Evolutionary conservation across 2,888 invertebrate genomes (phyloP).

Genomic region (Agonopterix arenella): DNA sequence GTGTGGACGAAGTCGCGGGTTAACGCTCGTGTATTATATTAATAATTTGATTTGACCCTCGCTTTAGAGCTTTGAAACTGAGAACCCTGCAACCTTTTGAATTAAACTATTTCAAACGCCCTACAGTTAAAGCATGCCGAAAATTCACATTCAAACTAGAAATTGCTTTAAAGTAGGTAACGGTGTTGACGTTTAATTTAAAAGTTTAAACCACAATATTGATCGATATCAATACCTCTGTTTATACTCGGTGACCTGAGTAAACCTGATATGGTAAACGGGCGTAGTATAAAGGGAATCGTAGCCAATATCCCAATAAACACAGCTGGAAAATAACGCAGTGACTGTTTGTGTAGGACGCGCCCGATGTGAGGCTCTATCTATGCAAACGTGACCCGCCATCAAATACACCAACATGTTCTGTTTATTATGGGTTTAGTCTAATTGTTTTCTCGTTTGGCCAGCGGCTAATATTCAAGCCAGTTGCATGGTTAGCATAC

Average conservation of each 20-base stretch:
- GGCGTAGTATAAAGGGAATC: conserved; percentile 10
- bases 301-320: conserved; percentile 17
- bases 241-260: not conserved
- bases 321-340: conserved; percentile 28
- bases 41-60: too few relatives aligned
- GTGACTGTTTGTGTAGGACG: conserved; percentile 34
- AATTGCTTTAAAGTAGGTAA: too few relatives aligned
- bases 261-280: conserved; percentile 14
- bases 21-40: too few relatives aligned
- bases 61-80: too few relatives aligned
- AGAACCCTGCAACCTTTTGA: too few relatives aligned
- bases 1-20: too few relatives aligned
- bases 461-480: too few relatives aligned
- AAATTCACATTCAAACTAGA: too few relatives aligned
- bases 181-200: too few relatives aligned
- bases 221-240: not conserved
- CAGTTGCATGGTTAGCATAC: too few relatives aligned
- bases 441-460: not conserved
- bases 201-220: not conserved
- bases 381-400: conserved; percentile 4
- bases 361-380: conserved; percentile 12
- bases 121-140: too few relatives aligned
- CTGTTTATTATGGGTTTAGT: not conserved
- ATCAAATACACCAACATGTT: conserved; percentile 4
- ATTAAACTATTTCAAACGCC: too few relatives aligned